These are phyloP conservation scores for Platyscapa corneri DNA, from an alignment of 1,140 invertebrate species.

Conservation along the genomic window DNA sequence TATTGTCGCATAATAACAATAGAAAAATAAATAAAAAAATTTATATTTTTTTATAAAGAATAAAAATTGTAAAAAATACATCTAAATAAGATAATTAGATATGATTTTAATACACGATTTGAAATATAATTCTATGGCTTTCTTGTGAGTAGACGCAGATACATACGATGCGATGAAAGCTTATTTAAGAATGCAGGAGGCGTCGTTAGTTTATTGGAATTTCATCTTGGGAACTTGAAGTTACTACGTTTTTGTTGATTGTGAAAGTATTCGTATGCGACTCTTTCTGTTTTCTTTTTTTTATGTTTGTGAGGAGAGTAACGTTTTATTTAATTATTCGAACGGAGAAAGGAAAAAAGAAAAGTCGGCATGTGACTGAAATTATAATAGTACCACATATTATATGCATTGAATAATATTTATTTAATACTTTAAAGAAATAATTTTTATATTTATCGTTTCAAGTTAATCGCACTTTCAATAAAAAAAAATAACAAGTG, in stretches of 20 bases:
- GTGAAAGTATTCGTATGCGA: constrained; percentile 3
- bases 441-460: neutral
- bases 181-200: constrained; percentile 54
- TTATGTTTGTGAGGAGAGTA: neutral
- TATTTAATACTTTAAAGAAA: neutral
- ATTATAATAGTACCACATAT: neutral
- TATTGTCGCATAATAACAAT: no score
- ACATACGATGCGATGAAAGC: constrained; percentile 52
- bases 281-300: constrained; percentile 26
- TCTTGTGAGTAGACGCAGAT: neutral
- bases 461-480: neutral
- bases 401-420: neutral
- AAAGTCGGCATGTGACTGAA: neutral
- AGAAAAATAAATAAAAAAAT: no score
- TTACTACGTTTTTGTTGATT: neutral
- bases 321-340: neutral
- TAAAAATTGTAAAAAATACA: neutral
- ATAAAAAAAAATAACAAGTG: no score
- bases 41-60: neutral
- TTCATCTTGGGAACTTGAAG: constrained; percentile 22
- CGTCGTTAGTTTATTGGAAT: constrained; percentile 46
- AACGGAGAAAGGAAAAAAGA: constrained; percentile 22
- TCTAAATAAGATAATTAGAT: neutral
- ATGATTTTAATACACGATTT: neutral
- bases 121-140: neutral